Evolutionary conservation across 2,113 vertebrate genomes (phyloP).

Genomic region (Mesoclemmys tuberculata): DNA sequence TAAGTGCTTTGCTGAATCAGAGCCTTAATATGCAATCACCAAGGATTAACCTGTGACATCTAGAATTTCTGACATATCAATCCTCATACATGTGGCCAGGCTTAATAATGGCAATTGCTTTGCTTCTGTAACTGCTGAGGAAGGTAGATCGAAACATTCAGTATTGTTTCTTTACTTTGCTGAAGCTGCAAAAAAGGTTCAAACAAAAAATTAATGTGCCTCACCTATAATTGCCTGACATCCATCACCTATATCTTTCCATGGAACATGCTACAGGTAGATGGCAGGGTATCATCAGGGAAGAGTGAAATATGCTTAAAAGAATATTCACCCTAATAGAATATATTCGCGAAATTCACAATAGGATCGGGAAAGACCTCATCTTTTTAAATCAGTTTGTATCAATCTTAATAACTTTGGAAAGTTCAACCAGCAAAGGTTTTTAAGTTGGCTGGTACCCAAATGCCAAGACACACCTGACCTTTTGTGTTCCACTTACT

Average conservation of each 20-base stretch:
- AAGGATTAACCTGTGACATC: not conserved
- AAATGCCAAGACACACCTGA: conserved; percentile 28
- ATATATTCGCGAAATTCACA: conserved; percentile 16
- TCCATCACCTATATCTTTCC: not conserved
- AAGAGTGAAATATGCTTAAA: not conserved
- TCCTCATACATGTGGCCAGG: not conserved
- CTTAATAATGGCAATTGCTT: not conserved
- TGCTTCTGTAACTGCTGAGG: not conserved
- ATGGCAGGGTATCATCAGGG: not conserved
- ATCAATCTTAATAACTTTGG: conserved; percentile 57
- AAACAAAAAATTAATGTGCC: not conserved
- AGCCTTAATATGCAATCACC: not conserved
- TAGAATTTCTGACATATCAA: not conserved
- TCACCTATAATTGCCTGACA: not conserved
- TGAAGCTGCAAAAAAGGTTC: not conserved
- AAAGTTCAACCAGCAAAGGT: conserved; percentile 44
- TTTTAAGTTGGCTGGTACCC: conserved; percentile 57
- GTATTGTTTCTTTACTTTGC: not conserved
- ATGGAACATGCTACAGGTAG: not conserved
- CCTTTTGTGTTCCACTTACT: conserved; percentile 64
- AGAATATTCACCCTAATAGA: conserved; percentile 36
- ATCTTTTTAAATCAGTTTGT: conserved; percentile 43
- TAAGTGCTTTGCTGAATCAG: not conserved
- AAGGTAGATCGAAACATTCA: not conserved
- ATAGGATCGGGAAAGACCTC: conserved; percentile 33